Percentiles rank a stretch among this genome's conserved stretches.
Evolutionary conservation across 2,797 vertebrate genomes (phyloP).

Genomic region (Characodon lateralis): DNA sequence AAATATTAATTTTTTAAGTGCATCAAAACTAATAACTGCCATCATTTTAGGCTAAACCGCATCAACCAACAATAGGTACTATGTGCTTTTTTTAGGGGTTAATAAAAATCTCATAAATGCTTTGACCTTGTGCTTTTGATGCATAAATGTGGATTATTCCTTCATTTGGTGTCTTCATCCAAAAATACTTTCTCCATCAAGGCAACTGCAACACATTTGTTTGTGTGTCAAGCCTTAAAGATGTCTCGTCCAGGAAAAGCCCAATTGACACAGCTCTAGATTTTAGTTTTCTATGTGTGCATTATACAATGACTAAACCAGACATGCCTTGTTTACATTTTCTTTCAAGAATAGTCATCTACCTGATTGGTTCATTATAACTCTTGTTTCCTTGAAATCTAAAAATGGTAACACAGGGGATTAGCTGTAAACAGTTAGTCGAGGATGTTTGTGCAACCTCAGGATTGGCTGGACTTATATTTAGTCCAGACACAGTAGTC

Average conservation of each 20-base stretch:
- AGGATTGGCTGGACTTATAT: slow-evolving; percentile 51
- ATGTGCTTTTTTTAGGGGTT: background rate
- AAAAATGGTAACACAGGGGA: slow-evolving; percentile 43
- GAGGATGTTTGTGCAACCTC: slow-evolving; percentile 33
- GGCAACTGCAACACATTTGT: background rate
- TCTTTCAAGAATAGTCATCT: background rate
- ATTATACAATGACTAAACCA: too few species aligned
- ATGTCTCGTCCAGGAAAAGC: background rate
- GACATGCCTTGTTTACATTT: background rate
- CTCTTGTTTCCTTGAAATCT: slow-evolving; percentile 48
- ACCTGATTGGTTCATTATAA: background rate
- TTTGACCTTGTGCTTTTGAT: background rate
- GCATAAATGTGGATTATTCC: background rate
- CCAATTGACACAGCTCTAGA: background rate
- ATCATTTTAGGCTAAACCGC: background rate
- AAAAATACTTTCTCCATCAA: background rate
- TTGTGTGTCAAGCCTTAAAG: background rate
- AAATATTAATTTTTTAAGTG: too few species aligned
- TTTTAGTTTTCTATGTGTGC: background rate
- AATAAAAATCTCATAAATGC: background rate
- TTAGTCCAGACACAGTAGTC: slow-evolving; percentile 53
- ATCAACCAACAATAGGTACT: background rate
- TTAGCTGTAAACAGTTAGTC: slow-evolving; percentile 40
- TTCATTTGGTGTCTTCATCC: background rate
- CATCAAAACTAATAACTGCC: background rate